Evolutionary conservation across 2,888 invertebrate species (phyloP).

Genomic region (Agonopterix arenella): DNA sequence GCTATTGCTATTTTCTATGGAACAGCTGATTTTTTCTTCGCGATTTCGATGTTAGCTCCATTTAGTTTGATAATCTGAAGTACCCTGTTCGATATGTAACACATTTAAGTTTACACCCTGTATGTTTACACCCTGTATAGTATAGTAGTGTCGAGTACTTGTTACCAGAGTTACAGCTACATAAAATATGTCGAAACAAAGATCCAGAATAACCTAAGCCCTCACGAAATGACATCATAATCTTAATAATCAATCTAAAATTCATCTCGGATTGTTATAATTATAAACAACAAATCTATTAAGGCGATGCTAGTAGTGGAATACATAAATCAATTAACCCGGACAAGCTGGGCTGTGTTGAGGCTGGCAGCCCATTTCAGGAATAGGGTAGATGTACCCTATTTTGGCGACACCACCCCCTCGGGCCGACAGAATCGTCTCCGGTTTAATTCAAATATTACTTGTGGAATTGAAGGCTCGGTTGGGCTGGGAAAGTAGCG

Average conservation of each 20-base stretch:
- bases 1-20: too few relatives aligned
- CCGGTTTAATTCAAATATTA: conserved; percentile 69
- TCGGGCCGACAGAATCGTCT: conserved; percentile 47
- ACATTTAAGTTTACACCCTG: too few relatives aligned
- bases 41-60: too few relatives aligned
- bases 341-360: conserved; percentile 60
- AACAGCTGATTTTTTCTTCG: too few relatives aligned
- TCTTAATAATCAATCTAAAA: conserved; percentile 46
- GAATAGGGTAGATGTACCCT: conserved; percentile 29
- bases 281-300: conserved; percentile 61
- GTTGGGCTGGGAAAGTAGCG: conserved; percentile 30
- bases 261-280: conserved; percentile 54
- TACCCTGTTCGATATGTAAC: too few relatives aligned
- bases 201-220: too few relatives aligned
- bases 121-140: too few relatives aligned
- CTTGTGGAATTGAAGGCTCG: conserved; percentile 60
- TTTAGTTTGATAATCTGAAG: too few relatives aligned
- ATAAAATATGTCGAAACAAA: too few relatives aligned
- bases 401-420: conserved; percentile 49
- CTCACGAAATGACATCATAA: not conserved
- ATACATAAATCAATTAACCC: conserved; percentile 68
- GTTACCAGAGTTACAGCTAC: too few relatives aligned
- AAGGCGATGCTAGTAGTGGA: conserved; percentile 39
- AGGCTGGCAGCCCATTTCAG: conserved; percentile 55
- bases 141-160: too few relatives aligned